Conservation (phyloP, 2,113 vertebrate species). For the Sebastes fasciatus region DNA sequence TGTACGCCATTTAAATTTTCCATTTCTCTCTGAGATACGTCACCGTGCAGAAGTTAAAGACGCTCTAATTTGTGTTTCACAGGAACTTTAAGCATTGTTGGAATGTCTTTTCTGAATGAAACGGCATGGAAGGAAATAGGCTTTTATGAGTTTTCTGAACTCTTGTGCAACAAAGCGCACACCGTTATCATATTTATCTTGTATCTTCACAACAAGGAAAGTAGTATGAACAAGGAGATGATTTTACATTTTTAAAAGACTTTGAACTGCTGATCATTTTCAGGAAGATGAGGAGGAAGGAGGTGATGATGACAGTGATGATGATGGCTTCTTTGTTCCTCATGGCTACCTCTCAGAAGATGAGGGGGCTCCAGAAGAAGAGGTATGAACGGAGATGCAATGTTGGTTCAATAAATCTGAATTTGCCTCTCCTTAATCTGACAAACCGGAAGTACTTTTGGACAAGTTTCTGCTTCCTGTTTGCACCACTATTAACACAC, state of each 20-base stretch:
- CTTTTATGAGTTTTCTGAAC: too few species aligned
- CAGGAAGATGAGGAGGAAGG: slow-evolving; percentile 94
- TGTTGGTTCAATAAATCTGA: background rate
- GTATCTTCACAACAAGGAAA: too few species aligned
- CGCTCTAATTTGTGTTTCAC: too few species aligned
- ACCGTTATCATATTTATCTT: too few species aligned
- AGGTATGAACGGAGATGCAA: slow-evolving; percentile 65
- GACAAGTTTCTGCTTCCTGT: background rate
- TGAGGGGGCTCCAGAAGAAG: slow-evolving; percentile 92
- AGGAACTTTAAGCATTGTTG: too few species aligned
- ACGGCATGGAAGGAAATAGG: too few species aligned
- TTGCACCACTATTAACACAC: background rate
- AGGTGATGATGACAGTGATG: slow-evolving; percentile 91
- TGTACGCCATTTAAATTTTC: too few species aligned
- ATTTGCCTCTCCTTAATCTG: background rate
- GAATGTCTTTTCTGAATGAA: too few species aligned
- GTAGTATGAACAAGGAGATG: too few species aligned
- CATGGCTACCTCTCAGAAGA: slow-evolving; percentile 98
- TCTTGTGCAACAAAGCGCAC: too few species aligned
- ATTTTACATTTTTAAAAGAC: background rate
- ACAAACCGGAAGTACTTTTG: background rate
- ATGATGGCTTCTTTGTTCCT: slow-evolving; percentile 97
- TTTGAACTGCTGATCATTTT: background rate
- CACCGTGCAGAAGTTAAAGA: too few species aligned
- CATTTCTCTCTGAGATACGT: too few species aligned